phyloP scores from a whole-genome alignment of 2,888 invertebrate genomes.

The Petrophora chlorosata region DNA sequence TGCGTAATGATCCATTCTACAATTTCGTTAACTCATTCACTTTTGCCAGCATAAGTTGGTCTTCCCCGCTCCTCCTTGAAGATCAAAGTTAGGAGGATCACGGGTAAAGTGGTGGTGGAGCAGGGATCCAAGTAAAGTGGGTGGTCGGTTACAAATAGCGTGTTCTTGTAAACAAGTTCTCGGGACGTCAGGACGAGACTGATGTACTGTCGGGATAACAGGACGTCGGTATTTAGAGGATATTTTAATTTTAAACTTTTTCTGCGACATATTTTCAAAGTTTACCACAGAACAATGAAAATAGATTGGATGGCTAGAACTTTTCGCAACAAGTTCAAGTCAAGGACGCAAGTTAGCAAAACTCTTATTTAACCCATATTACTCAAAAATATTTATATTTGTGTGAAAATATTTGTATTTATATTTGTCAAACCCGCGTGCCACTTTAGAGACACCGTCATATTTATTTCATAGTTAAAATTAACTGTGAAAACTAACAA shows the following conservation, averaged over 20 bases:
- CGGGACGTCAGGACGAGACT: slow-evolving; percentile 17
- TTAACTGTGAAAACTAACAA: no score
- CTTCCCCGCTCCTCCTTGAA: slow-evolving; percentile 23
- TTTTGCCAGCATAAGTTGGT: slow-evolving; percentile 37
- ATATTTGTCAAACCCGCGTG: no score
- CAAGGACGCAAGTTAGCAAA: no score
- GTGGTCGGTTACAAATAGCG: slow-evolving; percentile 17
- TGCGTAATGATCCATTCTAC: slow-evolving; percentile 66
- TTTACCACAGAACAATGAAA: no score
- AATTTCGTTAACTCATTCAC: slow-evolving; percentile 66
- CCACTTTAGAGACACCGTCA: no score
- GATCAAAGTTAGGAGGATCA: background rate
- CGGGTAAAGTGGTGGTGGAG: background rate
- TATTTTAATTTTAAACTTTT: slow-evolving; percentile 9
- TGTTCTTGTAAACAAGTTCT: slow-evolving; percentile 28
- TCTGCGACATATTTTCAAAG: no score
- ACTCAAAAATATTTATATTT: no score
- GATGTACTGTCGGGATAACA: slow-evolving; percentile 18
- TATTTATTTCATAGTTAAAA: no score
- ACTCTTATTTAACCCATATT: no score
- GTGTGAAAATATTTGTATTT: no score
- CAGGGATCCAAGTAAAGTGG: slow-evolving; percentile 10
- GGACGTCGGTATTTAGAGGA: slow-evolving; percentile 4
- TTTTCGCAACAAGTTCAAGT: no score
- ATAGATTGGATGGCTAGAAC: no score